Conservation (phyloP, 2,113 vertebrate genomes). For the rabbit (Oryctolagus cuniculus) region DNA sequence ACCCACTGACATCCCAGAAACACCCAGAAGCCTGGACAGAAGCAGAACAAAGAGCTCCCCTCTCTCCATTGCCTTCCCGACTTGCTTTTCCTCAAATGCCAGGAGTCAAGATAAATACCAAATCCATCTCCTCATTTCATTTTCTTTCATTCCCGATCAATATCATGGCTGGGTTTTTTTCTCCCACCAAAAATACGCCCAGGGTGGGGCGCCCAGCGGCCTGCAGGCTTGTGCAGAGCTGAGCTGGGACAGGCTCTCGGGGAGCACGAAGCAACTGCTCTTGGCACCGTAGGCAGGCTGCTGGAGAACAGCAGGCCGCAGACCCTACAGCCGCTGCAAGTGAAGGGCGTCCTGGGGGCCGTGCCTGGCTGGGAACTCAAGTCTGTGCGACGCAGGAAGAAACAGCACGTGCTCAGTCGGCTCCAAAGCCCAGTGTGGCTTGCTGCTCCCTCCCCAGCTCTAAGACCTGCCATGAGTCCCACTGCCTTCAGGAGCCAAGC, state of each 20-base stretch:
- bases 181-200: background rate
- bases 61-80: conserved; percentile 3
- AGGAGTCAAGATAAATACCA: conserved; percentile 12
- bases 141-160: conserved; percentile 40
- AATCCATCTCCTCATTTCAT: conserved; percentile 26
- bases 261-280: no score
- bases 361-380: background rate
- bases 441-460: background rate
- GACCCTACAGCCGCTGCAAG: background rate
- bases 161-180: background rate
- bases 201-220: background rate
- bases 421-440: background rate
- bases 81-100: conserved; percentile 27
- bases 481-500: background rate
- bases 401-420: background rate
- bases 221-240: background rate
- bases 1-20: background rate
- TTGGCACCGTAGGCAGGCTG: background rate
- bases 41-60: conserved; percentile 40
- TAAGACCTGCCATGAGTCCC: background rate
- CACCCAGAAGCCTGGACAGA: background rate
- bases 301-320: background rate
- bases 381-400: background rate
- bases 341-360: background rate
- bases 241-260: background rate